Conservation (phyloP, 2,797 vertebrate species). For the Ctenopoma multispine region DNA sequence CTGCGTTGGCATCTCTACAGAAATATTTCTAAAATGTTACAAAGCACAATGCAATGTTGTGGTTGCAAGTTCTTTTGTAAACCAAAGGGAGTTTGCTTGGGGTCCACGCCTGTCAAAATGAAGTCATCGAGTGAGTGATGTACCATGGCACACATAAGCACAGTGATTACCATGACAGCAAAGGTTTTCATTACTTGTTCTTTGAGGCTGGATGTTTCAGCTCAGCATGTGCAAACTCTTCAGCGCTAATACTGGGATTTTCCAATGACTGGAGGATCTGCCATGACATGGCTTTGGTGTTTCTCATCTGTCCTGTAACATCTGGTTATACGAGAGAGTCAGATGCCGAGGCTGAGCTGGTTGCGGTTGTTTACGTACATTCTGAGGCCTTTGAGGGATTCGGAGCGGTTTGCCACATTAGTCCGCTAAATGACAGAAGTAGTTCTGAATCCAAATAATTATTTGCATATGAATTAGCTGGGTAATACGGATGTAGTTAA, state of each 20-base stretch:
- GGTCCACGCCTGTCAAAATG: slow-evolving; percentile 59
- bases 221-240: slow-evolving; percentile 38
- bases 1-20: slow-evolving; percentile 50
- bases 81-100: slow-evolving; percentile 52
- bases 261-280: slow-evolving; percentile 52
- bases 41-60: slow-evolving; percentile 55
- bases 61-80: slow-evolving; percentile 49
- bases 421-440: slow-evolving; percentile 41
- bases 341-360: slow-evolving; percentile 28
- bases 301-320: slow-evolving; percentile 56
- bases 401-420: slow-evolving; percentile 46
- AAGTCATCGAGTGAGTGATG: slow-evolving; percentile 73
- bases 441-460: slow-evolving; percentile 53
- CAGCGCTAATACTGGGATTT: slow-evolving; percentile 60
- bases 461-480: slow-evolving; percentile 56
- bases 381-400: slow-evolving; percentile 54
- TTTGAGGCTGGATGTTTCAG: slow-evolving; percentile 18
- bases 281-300: slow-evolving; percentile 48
- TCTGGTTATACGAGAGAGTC: slow-evolving; percentile 57
- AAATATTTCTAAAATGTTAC: slow-evolving; percentile 63
- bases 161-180: slow-evolving; percentile 68
- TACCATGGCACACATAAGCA: slow-evolving; percentile 61
- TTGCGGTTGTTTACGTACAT: slow-evolving; percentile 60
- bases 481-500: slow-evolving; percentile 18
- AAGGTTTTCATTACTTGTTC: slow-evolving; percentile 64